These are phyloP conservation scores for Nomada hirtipes DNA, from an alignment of 2,888 invertebrate species.

Conservation along the genomic window DNA sequence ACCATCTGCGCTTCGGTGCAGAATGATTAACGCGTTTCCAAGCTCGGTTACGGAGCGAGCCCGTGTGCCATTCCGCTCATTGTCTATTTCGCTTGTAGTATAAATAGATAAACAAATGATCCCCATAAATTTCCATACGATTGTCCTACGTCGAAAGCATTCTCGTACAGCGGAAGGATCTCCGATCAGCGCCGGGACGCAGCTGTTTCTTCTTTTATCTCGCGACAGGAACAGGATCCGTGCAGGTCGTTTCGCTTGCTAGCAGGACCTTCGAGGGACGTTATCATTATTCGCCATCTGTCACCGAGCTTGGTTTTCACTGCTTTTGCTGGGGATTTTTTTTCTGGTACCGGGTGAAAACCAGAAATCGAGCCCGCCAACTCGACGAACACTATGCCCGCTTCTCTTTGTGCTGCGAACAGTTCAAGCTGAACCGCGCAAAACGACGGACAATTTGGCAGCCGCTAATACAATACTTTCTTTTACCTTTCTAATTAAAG, in stretches of 20 bases:
- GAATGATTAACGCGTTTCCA: no score
- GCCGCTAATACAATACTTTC: no score
- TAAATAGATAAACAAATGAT: conserved; percentile 63
- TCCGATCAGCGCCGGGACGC: conserved; percentile 72
- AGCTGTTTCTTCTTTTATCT: conserved; percentile 78
- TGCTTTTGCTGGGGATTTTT: conserved; percentile 69
- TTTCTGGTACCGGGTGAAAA: conserved; percentile 49
- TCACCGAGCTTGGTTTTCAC: conserved; percentile 75
- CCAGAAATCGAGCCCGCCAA: conserved; percentile 50
- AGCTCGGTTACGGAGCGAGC: not conserved
- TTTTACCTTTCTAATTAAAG: no score
- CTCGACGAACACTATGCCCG: conserved; percentile 1
- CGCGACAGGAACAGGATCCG: conserved; percentile 79
- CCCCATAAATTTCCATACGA: conserved; percentile 67
- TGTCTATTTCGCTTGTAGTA: conserved; percentile 29
- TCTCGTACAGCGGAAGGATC: conserved; percentile 57
- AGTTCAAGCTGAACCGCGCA: not conserved
- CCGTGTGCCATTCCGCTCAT: conserved; percentile 8
- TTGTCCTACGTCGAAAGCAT: conserved; percentile 67
- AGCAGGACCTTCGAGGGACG: conserved; percentile 73
- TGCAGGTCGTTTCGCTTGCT: conserved; percentile 73
- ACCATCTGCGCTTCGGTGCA: no score
- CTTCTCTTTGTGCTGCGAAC: not conserved
- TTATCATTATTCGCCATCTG: conserved; percentile 79
- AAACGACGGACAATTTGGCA: not conserved